These are phyloP conservation scores for Aegithalos caudatus DNA, from an alignment of 2,113 vertebrate genomes.

Conservation along the genomic window DNA sequence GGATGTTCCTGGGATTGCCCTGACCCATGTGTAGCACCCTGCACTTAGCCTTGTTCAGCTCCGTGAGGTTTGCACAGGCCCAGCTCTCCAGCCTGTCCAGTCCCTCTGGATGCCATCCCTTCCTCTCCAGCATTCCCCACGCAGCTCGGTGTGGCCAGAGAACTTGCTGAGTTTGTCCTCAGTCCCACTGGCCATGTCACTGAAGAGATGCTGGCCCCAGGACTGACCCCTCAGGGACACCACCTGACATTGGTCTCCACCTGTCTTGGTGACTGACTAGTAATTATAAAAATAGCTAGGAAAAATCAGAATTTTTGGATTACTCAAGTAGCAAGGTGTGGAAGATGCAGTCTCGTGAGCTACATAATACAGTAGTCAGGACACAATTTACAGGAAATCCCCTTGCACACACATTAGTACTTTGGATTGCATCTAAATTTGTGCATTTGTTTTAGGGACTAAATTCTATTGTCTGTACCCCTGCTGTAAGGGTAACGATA, in stretches of 20 bases:
- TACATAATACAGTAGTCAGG: not conserved
- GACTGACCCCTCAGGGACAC: not conserved
- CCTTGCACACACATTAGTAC: not conserved
- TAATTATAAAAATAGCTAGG: not conserved
- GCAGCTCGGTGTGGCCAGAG: fast-evolving
- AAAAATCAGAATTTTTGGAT: not conserved
- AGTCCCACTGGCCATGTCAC: not conserved
- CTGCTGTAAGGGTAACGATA: not conserved
- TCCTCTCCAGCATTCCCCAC: too few species aligned
- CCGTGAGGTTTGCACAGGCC: not conserved
- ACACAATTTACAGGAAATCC: not conserved
- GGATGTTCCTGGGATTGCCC: not conserved
- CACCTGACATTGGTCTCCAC: not conserved
- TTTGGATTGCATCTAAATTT: not conserved
- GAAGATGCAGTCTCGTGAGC: not conserved
- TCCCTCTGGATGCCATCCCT: not conserved
- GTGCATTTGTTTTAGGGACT: not conserved
- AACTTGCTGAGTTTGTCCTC: not conserved
- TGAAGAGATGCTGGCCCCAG: not conserved
- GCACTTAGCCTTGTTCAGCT: not conserved
- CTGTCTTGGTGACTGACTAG: not conserved
- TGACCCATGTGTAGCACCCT: not conserved
- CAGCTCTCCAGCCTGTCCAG: not conserved
- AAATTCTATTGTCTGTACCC: not conserved
- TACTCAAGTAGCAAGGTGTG: not conserved